Base-by-base conservation (phyloP, 2,888 invertebrate species). In the Schrankia costaestrigalis region DNA sequence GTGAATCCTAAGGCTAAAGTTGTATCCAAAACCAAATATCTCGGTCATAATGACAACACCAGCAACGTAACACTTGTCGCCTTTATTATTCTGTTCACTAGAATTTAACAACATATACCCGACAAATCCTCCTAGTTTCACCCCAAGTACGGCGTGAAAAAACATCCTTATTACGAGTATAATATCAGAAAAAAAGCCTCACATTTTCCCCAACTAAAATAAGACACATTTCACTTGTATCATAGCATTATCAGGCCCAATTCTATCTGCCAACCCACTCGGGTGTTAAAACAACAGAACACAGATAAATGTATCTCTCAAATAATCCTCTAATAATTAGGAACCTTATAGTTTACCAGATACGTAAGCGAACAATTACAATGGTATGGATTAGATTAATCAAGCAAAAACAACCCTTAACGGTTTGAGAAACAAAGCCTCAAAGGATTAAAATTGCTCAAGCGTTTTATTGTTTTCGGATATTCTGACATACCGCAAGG, bases 391-490 rank as follows among this genome's bases (percentile, higher is more conserved):
- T 75, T 69, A 76, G 71, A 73, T 74, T 74, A 77, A 77, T 77
- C 71, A 76, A 73, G 71, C 78, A 74, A 76, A 75, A 76, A 72
- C 71, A 60, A 51, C 66, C 69, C 64, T 68, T 71, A 69, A 70
- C 71, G 69, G 65, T 63, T 54, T 56, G 50, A 44, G 55, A 66
- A 67, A 73, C 69, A 75, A 71, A 74, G 58, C 65, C 65, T 62
- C 63, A 56, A 65, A 62, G 71, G 78, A 77, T 78, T 74, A 73
- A 69, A 74, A 62, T 60, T 71, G 66, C 51, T 68, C 63, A 60
- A 69, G 63, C 78, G 68, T 76, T 79, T 78, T 76, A 80, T 80
- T 77, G 78, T 78, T 76, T 78, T 70, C 65, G 65, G 65, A 70
- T 71, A 75, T 70, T 58, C 61, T 48, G 46, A 47, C 49, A 49